Evolutionary conservation across 2,113 vertebrate genomes (phyloP).

Genomic region (Shinisaurus crocodilurus): DNA sequence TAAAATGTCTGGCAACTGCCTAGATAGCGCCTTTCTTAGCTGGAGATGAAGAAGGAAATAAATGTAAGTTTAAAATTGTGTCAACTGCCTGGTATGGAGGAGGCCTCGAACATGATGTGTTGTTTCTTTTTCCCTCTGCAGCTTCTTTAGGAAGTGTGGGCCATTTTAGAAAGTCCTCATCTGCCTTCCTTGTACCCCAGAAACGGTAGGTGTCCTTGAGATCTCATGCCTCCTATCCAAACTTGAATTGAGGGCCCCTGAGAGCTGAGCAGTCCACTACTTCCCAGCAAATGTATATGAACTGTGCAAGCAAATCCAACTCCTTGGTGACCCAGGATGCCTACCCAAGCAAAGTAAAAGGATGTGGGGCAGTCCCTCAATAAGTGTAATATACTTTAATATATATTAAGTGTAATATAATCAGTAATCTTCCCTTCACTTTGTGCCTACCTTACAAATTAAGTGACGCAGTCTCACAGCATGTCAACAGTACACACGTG

Average conservation of each 20-base stretch:
- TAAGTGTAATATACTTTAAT: too few relatives aligned
- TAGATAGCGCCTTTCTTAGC: background rate
- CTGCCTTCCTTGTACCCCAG: fast-evolving
- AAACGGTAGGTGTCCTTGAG: constrained; percentile 43
- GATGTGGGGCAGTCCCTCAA: too few relatives aligned
- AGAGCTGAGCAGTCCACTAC: background rate
- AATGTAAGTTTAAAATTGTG: background rate
- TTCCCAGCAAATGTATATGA: background rate
- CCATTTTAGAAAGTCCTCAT: background rate
- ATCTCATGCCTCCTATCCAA: background rate
- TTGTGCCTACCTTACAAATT: background rate
- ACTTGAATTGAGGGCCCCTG: background rate
- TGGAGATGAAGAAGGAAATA: background rate
- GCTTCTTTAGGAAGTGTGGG: constrained; percentile 16
- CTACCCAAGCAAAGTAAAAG: background rate
- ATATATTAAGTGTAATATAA: too few relatives aligned
- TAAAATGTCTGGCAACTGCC: background rate
- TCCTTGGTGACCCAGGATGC: too few relatives aligned
- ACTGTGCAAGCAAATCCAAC: background rate
- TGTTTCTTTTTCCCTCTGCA: constrained; percentile 35
- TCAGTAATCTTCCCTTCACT: background rate
- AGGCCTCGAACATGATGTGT: fast-evolving
- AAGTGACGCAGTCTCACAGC: background rate
- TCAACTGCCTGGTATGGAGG: too few relatives aligned
- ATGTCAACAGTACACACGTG: too few relatives aligned